Conservation (phyloP, 2,113 vertebrate genomes). For the Lycaon pictus region DNA sequence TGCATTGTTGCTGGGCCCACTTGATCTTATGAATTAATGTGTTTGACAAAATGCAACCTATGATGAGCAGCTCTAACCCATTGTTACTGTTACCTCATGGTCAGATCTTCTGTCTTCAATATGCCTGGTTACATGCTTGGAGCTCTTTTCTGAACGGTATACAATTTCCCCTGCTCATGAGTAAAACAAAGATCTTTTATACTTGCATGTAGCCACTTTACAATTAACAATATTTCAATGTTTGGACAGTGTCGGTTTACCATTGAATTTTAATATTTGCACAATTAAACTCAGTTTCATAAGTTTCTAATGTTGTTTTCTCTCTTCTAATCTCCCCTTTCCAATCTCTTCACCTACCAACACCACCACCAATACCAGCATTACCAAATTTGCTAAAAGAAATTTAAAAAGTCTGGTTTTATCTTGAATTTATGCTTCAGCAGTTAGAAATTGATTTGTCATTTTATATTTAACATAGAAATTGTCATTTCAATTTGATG, state of each 20-base stretch:
- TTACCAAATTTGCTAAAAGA: neutral
- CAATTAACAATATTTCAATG: neutral
- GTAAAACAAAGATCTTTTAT: neutral
- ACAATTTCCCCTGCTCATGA: neutral
- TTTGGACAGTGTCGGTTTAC: neutral
- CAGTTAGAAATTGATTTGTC: neutral
- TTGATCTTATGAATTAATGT: neutral
- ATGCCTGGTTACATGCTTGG: neutral
- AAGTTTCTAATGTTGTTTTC: neutral
- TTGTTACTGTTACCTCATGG: neutral
- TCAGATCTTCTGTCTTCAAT: neutral
- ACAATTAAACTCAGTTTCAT: neutral
- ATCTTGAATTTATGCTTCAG: slow-evolving; percentile 5
- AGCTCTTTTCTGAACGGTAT: neutral
- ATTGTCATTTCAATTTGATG: slow-evolving; percentile 27
- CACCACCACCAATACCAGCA: neutral
- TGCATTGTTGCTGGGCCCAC: neutral
- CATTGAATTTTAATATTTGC: neutral
- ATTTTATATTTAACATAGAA: slow-evolving; percentile 50
- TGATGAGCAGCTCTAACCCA: neutral
- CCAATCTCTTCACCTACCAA: neutral
- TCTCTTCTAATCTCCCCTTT: neutral
- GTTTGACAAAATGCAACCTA: neutral
- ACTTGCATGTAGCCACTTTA: neutral
- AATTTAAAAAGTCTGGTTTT: neutral